Percentiles rank a stretch among this genome's conserved stretches.
Conservation (phyloP, 2,888 invertebrate genomes). For the Allophyes oxyacanthae region DNA sequence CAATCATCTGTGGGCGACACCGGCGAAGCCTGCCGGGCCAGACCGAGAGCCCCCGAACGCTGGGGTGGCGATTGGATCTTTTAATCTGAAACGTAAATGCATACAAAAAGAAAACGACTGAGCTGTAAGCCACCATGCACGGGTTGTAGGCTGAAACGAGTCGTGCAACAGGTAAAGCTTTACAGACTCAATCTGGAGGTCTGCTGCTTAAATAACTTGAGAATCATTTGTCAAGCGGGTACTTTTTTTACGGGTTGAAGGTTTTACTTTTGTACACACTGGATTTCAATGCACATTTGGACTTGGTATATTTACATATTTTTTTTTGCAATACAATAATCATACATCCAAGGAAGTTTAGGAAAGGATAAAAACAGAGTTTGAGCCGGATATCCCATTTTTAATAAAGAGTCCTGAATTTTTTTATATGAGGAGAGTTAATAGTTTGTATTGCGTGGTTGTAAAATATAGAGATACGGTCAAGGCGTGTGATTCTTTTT, state of each 20-base stretch:
- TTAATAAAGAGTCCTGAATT: no score
- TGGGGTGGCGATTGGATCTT: constrained; percentile 87
- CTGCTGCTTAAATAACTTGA: constrained; percentile 20
- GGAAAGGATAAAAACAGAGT: no score
- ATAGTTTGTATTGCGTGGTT: no score
- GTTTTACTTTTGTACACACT: no score
- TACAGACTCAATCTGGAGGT: constrained; percentile 47
- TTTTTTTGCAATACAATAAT: no score
- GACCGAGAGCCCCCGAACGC: constrained; percentile 75
- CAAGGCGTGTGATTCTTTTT: no score
- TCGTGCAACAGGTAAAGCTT: constrained; percentile 82
- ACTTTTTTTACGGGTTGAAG: constrained; percentile 1
- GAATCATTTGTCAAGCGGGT: constrained; percentile 28
- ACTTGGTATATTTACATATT: no score
- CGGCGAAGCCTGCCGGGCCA: constrained; percentile 73
- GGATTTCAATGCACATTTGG: no score
- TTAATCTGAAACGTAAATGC: constrained; percentile 89
- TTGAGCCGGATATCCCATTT: no score
- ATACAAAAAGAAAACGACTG: constrained; percentile 84
- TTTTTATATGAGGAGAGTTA: no score
- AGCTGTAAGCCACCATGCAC: constrained; percentile 76
- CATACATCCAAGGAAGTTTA: no score
- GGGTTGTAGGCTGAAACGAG: constrained; percentile 69
- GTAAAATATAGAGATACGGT: no score
- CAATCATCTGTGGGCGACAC: constrained; percentile 71